Evolutionary conservation across 2,797 vertebrate genomes (phyloP), one percentile per base, ranked within the genome.

Genomic region (Crax fasciolata): DNA sequence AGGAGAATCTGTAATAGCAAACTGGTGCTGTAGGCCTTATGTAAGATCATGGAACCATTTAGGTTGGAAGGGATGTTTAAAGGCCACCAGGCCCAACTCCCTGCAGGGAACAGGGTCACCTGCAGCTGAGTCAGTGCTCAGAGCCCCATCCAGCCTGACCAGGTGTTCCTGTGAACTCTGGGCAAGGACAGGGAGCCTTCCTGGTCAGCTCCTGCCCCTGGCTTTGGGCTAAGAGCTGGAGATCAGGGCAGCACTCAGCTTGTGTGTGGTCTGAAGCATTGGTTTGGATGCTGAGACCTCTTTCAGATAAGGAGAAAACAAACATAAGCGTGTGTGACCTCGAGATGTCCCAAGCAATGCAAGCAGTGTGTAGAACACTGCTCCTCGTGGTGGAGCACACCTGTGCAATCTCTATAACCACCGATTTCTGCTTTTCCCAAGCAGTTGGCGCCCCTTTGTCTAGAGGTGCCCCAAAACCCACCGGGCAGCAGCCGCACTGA

Each of bases 131-230:
- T 30, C 27, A 28, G 51, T 52, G 51, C 27, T 52, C 11, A 12
- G 52, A 55, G 11, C 17, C 17, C 52, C 7, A 2, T 20, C 30
- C 18, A n/a, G 30, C 18, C 54, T 55, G 54, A n/a, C 11, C 28
- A 54, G 52, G 13, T 54, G 16, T 18, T 55, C 30, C 17, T 52
- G 27, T 52, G 15, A 15, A 17, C 28, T 15, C 28, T 52, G 25
- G 27, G 9, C 25, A 27, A 27, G 15, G 49, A 15, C 15, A 3
- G 1, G 54, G 51, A 23, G 25, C 28, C 41, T 6, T 5, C 1
- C 2, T 57, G 79, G 41, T 17, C 41, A 1, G 74, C 8, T 49
- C 4, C 17, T 0, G 11, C 2, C 6, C 28, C 44, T 3, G 30
- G 32, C 35, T 39, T 8, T 41, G 0, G 51, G 4, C 51, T n/a